These are phyloP conservation scores for Leuciscus waleckii DNA, from an alignment of 2,797 vertebrate species.

Conservation along the genomic window DNA sequence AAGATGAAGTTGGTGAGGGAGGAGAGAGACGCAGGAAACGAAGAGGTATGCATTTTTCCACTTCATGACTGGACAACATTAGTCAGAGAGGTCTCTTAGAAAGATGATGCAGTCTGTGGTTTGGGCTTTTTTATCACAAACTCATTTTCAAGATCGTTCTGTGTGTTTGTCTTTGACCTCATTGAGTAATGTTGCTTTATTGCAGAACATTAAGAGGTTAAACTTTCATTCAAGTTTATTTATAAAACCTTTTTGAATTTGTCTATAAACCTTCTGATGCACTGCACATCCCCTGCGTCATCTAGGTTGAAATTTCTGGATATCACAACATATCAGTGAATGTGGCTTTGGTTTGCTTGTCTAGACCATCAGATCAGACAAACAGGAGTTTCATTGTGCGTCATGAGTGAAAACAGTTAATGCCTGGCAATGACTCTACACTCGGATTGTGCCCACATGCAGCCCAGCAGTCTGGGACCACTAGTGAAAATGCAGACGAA, in stretches of 20 bases:
- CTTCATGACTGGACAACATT: not conserved
- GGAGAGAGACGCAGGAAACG: conserved; percentile 89
- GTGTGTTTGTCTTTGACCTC: not conserved
- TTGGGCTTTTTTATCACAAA: not conserved
- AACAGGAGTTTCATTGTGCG: not conserved
- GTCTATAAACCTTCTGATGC: not conserved
- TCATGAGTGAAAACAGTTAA: not conserved
- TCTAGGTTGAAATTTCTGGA: not conserved
- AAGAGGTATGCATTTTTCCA: conserved; percentile 77
- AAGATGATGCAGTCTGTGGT: not conserved
- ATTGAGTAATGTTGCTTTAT: not conserved
- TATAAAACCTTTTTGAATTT: not conserved
- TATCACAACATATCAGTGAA: not conserved
- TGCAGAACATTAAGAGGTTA: not conserved
- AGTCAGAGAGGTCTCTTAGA: not conserved
- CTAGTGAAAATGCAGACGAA: not conserved
- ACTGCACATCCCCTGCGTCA: not conserved
- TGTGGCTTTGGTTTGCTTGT: conserved; percentile 23
- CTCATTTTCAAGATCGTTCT: not conserved
- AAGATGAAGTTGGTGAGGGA: conserved; percentile 85
- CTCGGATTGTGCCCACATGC: not conserved
- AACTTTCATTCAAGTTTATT: not conserved
- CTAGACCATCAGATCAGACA: conserved; percentile 14
- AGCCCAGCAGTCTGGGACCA: not conserved
- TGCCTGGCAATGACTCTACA: conserved; percentile 21